Base-by-base conservation (phyloP, 2,888 invertebrate genomes). In the Dromius quadrimaculatus region DNA sequence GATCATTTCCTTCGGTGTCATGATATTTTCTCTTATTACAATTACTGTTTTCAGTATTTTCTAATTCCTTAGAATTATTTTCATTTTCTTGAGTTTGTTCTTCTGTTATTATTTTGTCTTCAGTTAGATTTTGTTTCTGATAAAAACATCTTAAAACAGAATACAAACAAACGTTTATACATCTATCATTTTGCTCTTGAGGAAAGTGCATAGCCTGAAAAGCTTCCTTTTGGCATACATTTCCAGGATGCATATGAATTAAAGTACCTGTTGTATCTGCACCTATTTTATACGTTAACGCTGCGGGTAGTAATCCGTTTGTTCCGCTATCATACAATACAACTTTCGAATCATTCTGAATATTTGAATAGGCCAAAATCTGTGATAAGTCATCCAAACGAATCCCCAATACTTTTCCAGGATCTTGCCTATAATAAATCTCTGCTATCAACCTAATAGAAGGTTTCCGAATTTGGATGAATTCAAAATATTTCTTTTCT, bases 311-410 rank as follows among this genome's bases (percentile, higher is more conserved):
- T 45, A 98, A 84, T 0, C 97, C 98, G 77, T 90, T 90, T 28
- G 93, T 93, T 0, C 94, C 94, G 65, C 94, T 93, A 79, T 98
- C 97, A 79, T 95, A 95, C 1, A 98, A 81, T 68, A 96, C 83
- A 81, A 91, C 92, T 74, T 87, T 89, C 0, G 93, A 92, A 77
- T 89, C 89, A 0, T 90, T 87, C 77, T 91, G 90, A 5, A 98
- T 86, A 76, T 97, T 95, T 0, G 91, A 88, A 75, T 90, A 89
- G 0, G 92, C 89, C 47, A 97, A 84, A 19, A 98, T 88, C 82
- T 97, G 97, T 0, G 96, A 92, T 23, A 99, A 81, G 1, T 95
- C 91, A 78, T 99, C 98, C 74, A 92, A 85, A 32, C 98, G 86
- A 54, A 98, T 84, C 72, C 92, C 89, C 79, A 91, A 86, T 57